Base-by-base conservation (phyloP, 2,888 invertebrate species). In the Lissonota sp. region DNA sequence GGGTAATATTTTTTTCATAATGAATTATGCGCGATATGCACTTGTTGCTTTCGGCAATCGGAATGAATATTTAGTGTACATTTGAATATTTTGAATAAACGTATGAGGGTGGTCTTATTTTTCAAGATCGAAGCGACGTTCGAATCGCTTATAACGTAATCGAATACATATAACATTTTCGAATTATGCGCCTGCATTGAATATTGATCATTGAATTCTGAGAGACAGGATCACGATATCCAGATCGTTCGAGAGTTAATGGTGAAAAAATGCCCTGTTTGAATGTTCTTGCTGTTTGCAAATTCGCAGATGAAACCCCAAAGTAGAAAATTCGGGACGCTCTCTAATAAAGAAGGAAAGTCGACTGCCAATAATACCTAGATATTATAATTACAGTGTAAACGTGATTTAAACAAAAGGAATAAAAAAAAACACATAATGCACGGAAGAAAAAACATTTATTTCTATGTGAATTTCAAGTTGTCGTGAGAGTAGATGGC, bases 371-470 rank as follows among this genome's bases (percentile, higher is more conserved):
- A 44, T 57, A 12, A 69, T 44, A 69, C 57, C 57, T 42, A 12
- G 26, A 69, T 57, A 57, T 57, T 69, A 46, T 44, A 57, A 69
- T 8, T 42, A 67, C 37, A 37, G 6, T 57, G 69, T 69, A 57
- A 69, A 12, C n/a, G 53, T 55, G 69, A 69, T 69, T n/a, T n/a
- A 69, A 69, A 69, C n/a, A 55, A 55, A 55, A 12, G 39, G 39
- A 53, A 12, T 37, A 6, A 67, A 5, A 7, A 10, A 39, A 42
- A 42, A 7, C 16, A 7, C 10, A 26, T 4, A 57, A 10, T 14
- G 39, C 40, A 53, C 5, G n/a, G 58, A 40, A 49, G 5, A 16
- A 39, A 37, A 64, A 49, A 64, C n/a, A 51, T 7, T n/a, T n/a
- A 12, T 64, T 14, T 26, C 26, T 26, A 26, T 26, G 26, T 26